Evolutionary conservation across 1,140 invertebrate species (phyloP).

Genomic region (Hydropsyche tenuis): DNA sequence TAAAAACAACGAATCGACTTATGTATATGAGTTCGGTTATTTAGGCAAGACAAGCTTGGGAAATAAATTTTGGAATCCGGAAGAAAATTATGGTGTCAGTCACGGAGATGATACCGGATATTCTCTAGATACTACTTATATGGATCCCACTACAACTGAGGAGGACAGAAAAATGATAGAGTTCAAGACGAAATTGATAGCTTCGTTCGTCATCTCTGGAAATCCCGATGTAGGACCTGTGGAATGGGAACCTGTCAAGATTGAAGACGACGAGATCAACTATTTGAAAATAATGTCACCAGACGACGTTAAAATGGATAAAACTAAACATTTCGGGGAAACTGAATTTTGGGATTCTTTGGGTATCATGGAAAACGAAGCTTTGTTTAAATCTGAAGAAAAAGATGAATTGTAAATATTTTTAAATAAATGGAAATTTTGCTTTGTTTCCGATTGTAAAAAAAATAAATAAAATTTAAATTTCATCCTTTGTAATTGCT

Average conservation of each 20-base stretch:
- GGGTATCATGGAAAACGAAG: constrained; percentile 4
- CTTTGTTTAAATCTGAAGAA: background rate
- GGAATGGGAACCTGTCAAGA: constrained; percentile 55
- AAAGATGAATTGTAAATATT: constrained; percentile 22
- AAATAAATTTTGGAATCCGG: constrained; percentile 56
- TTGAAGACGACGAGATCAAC: constrained; percentile 55
- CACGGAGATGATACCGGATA: constrained; percentile 67
- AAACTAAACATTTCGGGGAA: constrained; percentile 10
- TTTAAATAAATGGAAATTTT: too few species aligned
- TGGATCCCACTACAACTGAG: constrained; percentile 52
- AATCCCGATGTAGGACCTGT: constrained; percentile 55
- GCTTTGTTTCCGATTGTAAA: too few species aligned
- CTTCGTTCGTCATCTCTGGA: constrained; percentile 64
- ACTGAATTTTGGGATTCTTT: constrained; percentile 17
- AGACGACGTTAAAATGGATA: constrained; percentile 57
- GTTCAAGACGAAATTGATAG: constrained; percentile 62
- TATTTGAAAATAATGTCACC: constrained; percentile 64
- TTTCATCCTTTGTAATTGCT: too few species aligned
- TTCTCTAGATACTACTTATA: constrained; percentile 53
- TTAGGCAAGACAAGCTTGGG: constrained; percentile 62
- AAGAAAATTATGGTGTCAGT: constrained; percentile 64
- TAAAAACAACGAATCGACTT: constrained; percentile 63
- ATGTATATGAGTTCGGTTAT: constrained; percentile 66
- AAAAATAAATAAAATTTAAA: too few species aligned
- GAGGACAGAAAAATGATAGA: constrained; percentile 63